These are phyloP conservation scores for Strix uralensis DNA, from an alignment of 2,113 vertebrate species.

Conservation along the genomic window DNA sequence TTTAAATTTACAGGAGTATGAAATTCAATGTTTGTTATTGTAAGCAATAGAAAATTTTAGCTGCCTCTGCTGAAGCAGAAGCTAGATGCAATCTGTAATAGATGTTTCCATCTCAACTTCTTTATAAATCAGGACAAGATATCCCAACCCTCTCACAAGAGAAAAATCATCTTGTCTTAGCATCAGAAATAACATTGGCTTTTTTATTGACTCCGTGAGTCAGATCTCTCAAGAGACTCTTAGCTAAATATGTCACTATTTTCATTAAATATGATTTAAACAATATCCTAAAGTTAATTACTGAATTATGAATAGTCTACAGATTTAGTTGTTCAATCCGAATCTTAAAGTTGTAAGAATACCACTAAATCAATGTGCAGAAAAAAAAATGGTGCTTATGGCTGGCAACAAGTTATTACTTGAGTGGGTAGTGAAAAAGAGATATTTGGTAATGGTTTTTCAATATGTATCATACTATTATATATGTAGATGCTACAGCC, in stretches of 20 bases:
- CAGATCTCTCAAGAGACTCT: neutral
- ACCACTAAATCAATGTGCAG: neutral
- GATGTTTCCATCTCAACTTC: neutral
- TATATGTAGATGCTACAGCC: neutral
- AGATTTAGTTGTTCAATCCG: neutral
- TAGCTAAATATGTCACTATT: constrained; percentile 18
- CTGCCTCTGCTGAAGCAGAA: neutral
- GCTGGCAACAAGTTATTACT: neutral
- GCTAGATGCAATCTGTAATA: neutral
- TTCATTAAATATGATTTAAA: constrained; percentile 38
- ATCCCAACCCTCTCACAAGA: neutral
- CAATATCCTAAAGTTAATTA: constrained; percentile 16
- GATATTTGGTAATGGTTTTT: neutral
- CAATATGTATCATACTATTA: neutral
- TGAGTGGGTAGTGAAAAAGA: neutral
- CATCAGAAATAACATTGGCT: neutral
- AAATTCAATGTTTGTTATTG: neutral
- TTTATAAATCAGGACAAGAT: neutral
- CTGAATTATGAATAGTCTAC: neutral
- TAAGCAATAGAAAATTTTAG: neutral
- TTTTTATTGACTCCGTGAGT: constrained; percentile 6
- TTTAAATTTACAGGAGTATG: neutral
- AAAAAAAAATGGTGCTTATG: neutral
- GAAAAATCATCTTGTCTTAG: neutral
- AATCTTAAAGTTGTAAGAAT: neutral